Evolutionary conservation across 2,113 vertebrate species (phyloP), one percentile per base, ranked within the genome.

Genomic region (Catharus minimus): DNA sequence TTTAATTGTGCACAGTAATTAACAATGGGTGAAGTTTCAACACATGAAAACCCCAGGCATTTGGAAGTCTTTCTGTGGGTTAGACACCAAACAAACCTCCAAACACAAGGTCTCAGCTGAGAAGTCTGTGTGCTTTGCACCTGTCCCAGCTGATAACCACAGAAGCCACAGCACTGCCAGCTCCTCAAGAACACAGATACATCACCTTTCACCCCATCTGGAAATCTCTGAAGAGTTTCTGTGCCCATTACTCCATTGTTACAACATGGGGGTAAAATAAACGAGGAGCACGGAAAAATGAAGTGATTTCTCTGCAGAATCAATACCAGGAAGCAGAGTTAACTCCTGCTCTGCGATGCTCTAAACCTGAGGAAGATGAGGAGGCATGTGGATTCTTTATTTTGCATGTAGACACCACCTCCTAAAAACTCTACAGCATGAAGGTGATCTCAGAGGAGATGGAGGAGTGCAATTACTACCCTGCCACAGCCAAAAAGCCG

Each of bases 1-100:
- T 83, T 93, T 89, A 92, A 88, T 36, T 92, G 78, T 67, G 72
- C 60, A 33, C 46, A 52, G 58, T 80, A 92, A 92, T 94, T 92
- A 94, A 89, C 79, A 89, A 88, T 0, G 11, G 82, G 82, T 92
- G 68, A 86, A 69, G 82, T 86, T 93, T 89, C 82, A 91, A 85
- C 71, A 85, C 58, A 77, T 5, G 0, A 80, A 86, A 62, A 82
- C 87, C 87, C 23, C 64, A 39, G 88, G 95, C 91, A 27, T 73
- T 58, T 87, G 78, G 75, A 82, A 92, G 36, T n/a, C 39, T 92
- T 76, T 79, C 58, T 81, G 71, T n/a, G 79, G 71, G 56, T 69
- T 69, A 69, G 47, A 82, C 79, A 89, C 79, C 50, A 77, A 74
- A 66, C 50, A 66, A 76, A 55, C 28, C 58, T 69, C 67, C 66